These are phyloP conservation scores for Corythornis cristatus DNA, from an alignment of 2,113 vertebrate species.

Conservation along the genomic window DNA sequence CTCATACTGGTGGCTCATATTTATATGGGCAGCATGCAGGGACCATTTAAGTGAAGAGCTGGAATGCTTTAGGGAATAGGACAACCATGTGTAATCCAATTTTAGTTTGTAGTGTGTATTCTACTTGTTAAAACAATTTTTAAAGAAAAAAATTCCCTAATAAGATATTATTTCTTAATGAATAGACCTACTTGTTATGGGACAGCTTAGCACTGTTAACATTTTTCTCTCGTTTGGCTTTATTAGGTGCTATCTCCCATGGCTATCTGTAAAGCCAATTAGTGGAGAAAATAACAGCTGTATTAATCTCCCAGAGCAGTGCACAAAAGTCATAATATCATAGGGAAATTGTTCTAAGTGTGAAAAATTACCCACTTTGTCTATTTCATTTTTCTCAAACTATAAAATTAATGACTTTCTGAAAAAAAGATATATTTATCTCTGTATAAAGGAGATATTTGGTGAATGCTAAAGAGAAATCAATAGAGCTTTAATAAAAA, in stretches of 20 bases:
- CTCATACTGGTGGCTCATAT: not conserved
- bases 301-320: conserved; percentile 75
- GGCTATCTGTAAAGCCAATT: conserved; percentile 74
- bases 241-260: conserved; percentile 62
- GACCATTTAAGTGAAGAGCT: not conserved
- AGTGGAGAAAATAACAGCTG: conserved; percentile 73
- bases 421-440: conserved; percentile 66
- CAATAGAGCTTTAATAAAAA: conserved; percentile 68
- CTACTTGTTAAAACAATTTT: not conserved
- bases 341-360: conserved; percentile 78
- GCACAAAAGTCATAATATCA: conserved; percentile 72
- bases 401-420: conserved; percentile 77
- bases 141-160: not conserved
- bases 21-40: not conserved
- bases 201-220: conserved; percentile 27
- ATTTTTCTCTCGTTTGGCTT: conserved; percentile 64
- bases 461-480: conserved; percentile 71
- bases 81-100: not conserved
- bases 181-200: conserved; percentile 2
- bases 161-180: conserved; percentile 17
- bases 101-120: not conserved
- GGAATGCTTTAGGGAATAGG: not conserved
- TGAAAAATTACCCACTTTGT: conserved; percentile 82
- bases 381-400: conserved; percentile 80
- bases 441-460: conserved; percentile 63